Evolutionary conservation across 2,113 vertebrate genomes (phyloP).

Genomic region (Aptenodytes forsteri): DNA sequence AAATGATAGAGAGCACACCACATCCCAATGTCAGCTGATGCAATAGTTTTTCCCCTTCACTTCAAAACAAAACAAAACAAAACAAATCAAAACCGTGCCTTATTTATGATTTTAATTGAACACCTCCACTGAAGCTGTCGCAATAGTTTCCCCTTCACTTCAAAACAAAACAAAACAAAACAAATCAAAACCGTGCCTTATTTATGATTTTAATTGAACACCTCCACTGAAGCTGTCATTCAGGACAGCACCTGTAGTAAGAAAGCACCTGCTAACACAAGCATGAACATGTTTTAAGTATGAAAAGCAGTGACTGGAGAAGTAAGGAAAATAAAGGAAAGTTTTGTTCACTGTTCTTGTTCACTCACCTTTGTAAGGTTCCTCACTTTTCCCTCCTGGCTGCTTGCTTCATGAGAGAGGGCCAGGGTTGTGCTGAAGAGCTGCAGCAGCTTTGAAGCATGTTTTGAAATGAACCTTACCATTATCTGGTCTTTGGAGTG

Average conservation of each 20-base stretch:
- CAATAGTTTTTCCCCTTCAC: background rate
- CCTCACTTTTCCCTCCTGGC: background rate
- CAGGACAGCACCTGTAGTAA: background rate
- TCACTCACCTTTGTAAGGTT: background rate
- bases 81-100: background rate
- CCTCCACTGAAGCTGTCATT: background rate
- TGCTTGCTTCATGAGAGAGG: background rate
- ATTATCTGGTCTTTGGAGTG: background rate
- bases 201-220: background rate
- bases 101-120: background rate
- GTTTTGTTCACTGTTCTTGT: background rate
- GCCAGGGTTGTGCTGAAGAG: background rate
- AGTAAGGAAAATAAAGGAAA: background rate
- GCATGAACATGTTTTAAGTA: background rate
- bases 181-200: background rate
- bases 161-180: no score
- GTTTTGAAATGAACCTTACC: background rate
- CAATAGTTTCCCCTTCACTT: no score
- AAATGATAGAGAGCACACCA: conserved; percentile 52
- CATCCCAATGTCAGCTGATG: conserved; percentile 37
- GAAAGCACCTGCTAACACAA: background rate
- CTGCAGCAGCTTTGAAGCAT: background rate
- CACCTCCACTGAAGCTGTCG: background rate
- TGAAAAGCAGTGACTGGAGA: background rate
- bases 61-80: background rate